phyloP scores from a whole-genome alignment of 2,888 invertebrate genomes.

The Aphidoletes aphidimyza region DNA sequence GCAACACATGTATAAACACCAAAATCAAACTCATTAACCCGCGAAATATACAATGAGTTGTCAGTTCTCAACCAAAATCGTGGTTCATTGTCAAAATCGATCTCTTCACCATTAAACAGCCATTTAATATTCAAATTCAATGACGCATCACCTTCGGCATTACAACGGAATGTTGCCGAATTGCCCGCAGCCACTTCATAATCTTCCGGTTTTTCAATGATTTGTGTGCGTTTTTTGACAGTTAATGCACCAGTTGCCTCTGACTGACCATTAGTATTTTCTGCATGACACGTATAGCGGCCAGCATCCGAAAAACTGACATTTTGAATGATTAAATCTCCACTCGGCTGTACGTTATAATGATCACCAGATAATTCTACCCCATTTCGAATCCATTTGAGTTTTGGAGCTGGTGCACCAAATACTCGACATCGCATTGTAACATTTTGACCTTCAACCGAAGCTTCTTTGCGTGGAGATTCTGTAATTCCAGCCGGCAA shows the following conservation, averaged over 20 bases:
- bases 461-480: constrained; percentile 81
- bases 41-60: constrained; percentile 92
- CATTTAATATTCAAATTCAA: constrained; percentile 83
- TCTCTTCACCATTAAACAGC: constrained; percentile 87
- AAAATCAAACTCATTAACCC: constrained; percentile 93
- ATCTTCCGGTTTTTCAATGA: constrained; percentile 88
- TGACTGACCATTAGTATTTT: constrained; percentile 90
- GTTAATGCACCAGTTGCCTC: constrained; percentile 81
- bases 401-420: constrained; percentile 94
- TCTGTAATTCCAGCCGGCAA: constrained; percentile 90
- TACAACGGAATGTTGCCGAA: constrained; percentile 92
- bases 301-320: constrained; percentile 91
- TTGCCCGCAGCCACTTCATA: constrained; percentile 91
- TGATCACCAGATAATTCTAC: constrained; percentile 91
- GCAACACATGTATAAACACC: constrained; percentile 96
- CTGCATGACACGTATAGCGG: constrained; percentile 90
- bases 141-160: constrained; percentile 89
- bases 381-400: constrained; percentile 88
- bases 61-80: constrained; percentile 87
- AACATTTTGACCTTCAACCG: constrained; percentile 85
- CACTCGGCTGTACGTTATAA: constrained; percentile 79
- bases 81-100: constrained; percentile 84
- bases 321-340: constrained; percentile 84
- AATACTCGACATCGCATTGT: constrained; percentile 90
- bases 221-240: constrained; percentile 88